A percentile compares a stretch with the other conserved stretches of the same genome.
Conservation (phyloP, 2,113 vertebrate genomes). For the Hydrolagus affinis region DNA sequence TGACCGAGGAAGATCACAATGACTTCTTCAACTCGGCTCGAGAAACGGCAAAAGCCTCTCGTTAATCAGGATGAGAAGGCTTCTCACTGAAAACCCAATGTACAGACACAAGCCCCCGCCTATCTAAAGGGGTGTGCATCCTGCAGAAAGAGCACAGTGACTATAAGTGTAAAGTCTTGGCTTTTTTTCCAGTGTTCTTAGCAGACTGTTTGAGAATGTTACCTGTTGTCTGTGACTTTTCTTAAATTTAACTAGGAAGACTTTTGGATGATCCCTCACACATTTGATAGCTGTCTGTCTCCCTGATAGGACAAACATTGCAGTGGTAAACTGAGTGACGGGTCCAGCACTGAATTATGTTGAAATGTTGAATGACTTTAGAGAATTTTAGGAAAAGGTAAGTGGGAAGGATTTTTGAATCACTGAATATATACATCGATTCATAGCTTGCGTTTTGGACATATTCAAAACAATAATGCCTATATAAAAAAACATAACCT, state of each 20-base stretch:
- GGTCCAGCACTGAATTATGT: background rate
- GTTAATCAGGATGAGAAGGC: too few species aligned
- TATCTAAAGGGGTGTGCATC: too few species aligned
- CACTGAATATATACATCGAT: background rate
- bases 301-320: background rate
- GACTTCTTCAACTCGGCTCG: background rate
- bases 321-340: background rate
- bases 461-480: background rate
- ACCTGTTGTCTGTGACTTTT: too few species aligned
- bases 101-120: too few species aligned
- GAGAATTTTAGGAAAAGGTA: too few species aligned
- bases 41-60: background rate
- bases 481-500: too few species aligned
- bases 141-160: too few species aligned
- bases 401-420: background rate
- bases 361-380: background rate
- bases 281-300: background rate
- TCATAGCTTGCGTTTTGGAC: background rate
- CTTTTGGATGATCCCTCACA: background rate
- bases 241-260: background rate
- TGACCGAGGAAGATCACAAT: background rate
- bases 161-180: too few species aligned
- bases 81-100: too few species aligned
- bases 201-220: too few species aligned
- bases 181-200: too few species aligned